Evolutionary conservation across 2,888 invertebrate species (phyloP), one percentile per base, ranked within the genome.

Genomic region (Tipula lateralis): DNA sequence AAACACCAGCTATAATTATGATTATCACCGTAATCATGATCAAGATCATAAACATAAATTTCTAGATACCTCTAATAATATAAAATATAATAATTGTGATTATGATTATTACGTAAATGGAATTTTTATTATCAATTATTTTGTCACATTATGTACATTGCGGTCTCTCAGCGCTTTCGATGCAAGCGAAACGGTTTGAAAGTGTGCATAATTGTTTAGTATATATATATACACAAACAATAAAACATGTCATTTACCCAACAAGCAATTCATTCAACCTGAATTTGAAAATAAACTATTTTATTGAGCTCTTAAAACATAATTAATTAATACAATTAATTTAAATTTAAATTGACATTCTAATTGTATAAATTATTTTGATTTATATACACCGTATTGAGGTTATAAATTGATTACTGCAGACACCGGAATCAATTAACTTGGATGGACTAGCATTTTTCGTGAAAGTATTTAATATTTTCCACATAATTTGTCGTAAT

Each of bases 1-100:
- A 24, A 24, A 66, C 66, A 24, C 66, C 66, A 24, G 66, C 24
- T 66, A 66, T 66, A 66, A 66, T 66, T 66, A 24, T 66, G 66
- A 66, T 66, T 66, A 66, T 66, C 66, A 24, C 24, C 66, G 66
- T 66, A 66, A 66, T 66, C 24, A 24, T 66, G 66, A 66, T 66
- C 66, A 24, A 66, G 66, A 66, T 66, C 66, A 66, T 66, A 66
- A 66, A 66, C 66, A 66, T 66, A 66, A 66, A 66, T 66, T 66
- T 66, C 66, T 24, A 9, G n/a, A n/a, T n/a, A n/a, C n/a, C n/a
- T n/a, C n/a, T n/a, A 1, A 2, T 66, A 24, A 66, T 66, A 66
- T 24, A 24, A 44, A 66, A 1, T 39, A n/a, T n/a, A 13, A 3
- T 39, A 39, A 66, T 66, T 66, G 24, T 66, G 66, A 66, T 66